Base-by-base conservation (phyloP, 2,797 vertebrate species). In the Poecilia gillii region DNA sequence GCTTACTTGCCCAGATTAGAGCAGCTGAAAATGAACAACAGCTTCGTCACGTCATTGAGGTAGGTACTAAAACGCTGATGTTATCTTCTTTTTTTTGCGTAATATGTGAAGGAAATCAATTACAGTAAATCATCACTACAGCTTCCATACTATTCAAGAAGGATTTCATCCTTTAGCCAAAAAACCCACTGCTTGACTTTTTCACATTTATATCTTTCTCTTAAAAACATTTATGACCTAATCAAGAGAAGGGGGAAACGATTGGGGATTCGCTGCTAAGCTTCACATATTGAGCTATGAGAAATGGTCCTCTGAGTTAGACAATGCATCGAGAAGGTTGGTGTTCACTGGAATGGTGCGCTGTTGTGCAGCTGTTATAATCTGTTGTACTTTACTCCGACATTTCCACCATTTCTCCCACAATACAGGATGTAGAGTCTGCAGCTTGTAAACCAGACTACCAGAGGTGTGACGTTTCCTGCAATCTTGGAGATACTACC, bases 21-120 rank as follows among this genome's bases (percentile, higher is more conserved):
- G 86, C 95, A 97, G 39, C 94, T 99, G 92, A 99, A 97, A 95
- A 74, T 99, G 94, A 99, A 96, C 81, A 96, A 97, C 92, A 99
- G 99, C 88, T 78, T 93, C 74, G 96, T 99, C 79, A 78, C 83
- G 66, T 98, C 98, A 80, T 93, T 98, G 82, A 96, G 98, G 99
- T 99, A 94, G 71, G 64, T 87, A 78, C 76, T 49, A 57, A 72
- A 82, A 86, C 45, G 71, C 31, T 33, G 23, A 70, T 0, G 28
- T 71, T 2, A 12, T 66, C 8, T 78, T 81, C 6, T 76, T 81
- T 84, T 76, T n/a, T 28, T 73, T 28, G 55, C 28, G 31, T 74
- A 25, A 31, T 75, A 57, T 85, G 8, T 25, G 59, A 81, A 77
- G 41, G 28, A 68, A 33, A 62, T 74, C 25, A 47, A 11, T 9